These are phyloP conservation scores for Habrosyne pyritoides DNA, from an alignment of 2,888 invertebrate species.

Conservation along the genomic window DNA sequence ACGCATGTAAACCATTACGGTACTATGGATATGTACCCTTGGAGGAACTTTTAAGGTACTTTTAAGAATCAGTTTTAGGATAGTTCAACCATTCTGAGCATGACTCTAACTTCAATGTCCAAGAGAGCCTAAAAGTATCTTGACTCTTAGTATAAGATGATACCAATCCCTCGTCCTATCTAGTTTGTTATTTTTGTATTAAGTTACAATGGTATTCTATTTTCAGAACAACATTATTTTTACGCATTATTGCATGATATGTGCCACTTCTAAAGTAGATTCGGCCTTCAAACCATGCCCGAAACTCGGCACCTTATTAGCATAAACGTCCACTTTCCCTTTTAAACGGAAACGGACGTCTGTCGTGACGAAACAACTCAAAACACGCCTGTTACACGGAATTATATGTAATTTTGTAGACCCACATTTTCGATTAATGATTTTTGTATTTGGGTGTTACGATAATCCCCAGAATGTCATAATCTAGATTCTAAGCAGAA, in stretches of 20 bases:
- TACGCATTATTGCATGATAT: constrained; percentile 18
- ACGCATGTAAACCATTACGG: neutral
- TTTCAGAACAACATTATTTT: neutral
- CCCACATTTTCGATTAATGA: constrained; percentile 42
- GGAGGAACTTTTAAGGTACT: no score
- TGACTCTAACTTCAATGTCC: no score
- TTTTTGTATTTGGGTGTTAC: constrained; percentile 6
- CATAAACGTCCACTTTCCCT: constrained; percentile 56
- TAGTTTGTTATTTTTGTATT: neutral
- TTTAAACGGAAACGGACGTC: constrained; percentile 58
- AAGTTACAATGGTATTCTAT: neutral
- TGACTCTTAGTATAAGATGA: no score
- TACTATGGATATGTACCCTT: neutral
- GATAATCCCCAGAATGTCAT: neutral
- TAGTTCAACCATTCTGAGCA: no score
- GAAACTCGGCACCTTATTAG: constrained; percentile 49
- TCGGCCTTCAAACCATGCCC: constrained; percentile 28
- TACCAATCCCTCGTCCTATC: neutral
- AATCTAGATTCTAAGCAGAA: neutral
- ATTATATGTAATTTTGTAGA: constrained; percentile 38
- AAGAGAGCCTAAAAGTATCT: no score
- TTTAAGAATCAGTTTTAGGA: no score
- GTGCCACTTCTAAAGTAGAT: constrained; percentile 19
- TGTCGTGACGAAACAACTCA: constrained; percentile 49
- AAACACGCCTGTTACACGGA: constrained; percentile 39